These are phyloP conservation scores for Bolborhynchus lineola DNA, from an alignment of 2,113 vertebrate species.

Conservation along the genomic window DNA sequence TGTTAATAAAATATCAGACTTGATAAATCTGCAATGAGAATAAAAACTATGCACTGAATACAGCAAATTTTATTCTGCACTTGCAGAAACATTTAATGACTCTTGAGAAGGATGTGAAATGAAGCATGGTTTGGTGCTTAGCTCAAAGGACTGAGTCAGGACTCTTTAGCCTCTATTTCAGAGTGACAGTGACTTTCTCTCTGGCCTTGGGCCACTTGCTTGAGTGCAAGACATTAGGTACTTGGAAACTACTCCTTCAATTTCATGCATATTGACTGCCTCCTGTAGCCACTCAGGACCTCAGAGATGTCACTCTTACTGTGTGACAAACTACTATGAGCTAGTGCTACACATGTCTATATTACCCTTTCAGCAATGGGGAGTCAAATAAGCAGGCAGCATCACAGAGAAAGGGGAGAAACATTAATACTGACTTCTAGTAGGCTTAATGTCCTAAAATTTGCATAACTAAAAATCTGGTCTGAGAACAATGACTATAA, in stretches of 20 bases:
- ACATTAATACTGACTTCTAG: neutral
- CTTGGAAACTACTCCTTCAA: neutral
- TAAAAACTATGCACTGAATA: neutral
- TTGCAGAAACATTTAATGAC: neutral
- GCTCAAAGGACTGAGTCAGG: neutral
- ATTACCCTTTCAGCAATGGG: neutral
- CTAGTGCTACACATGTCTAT: neutral
- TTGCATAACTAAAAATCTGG: neutral
- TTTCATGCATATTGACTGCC: fast-evolving
- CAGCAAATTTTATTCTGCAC: neutral
- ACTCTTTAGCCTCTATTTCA: neutral
- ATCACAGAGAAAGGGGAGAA: neutral
- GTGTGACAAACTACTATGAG: neutral
- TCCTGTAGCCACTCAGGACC: neutral
- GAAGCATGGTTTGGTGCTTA: neutral
- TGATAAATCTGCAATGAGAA: neutral
- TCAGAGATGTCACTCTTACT: neutral
- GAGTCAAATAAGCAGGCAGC: neutral
- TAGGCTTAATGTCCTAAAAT: neutral
- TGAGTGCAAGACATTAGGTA: neutral
- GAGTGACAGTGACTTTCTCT: neutral
- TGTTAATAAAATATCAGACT: neutral
- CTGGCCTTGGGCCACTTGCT: neutral
- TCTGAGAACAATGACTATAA: neutral
- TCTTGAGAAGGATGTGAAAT: neutral